Evolutionary conservation across 2,888 invertebrate species (phyloP).

Genomic region (Helleia helle): DNA sequence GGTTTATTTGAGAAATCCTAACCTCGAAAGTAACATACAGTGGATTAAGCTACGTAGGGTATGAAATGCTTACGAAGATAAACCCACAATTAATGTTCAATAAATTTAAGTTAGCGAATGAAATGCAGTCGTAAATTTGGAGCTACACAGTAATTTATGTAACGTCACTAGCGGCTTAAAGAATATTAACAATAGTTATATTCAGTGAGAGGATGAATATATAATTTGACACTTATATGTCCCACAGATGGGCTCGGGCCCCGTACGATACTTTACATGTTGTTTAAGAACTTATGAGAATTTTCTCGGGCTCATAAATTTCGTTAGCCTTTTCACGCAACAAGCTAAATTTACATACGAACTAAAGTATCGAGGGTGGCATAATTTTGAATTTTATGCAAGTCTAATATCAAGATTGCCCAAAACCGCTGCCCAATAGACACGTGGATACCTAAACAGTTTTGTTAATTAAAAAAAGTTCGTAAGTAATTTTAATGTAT

Average conservation of each 20-base stretch:
- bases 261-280: neutral
- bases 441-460: no score
- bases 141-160: neutral
- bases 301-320: neutral
- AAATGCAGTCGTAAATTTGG: conserved; percentile 1
- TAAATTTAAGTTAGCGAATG: conserved; percentile 3
- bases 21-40: conserved; percentile 4
- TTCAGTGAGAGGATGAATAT: no score
- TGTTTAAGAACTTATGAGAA: neutral
- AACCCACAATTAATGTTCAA: conserved; percentile 6
- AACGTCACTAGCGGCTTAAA: neutral
- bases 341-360: neutral
- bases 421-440: no score
- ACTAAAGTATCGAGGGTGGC: no score
- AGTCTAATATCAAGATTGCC: neutral
- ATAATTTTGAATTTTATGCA: neutral
- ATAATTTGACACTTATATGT: neutral
- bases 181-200: neutral
- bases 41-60: conserved; percentile 5
- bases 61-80: conserved; percentile 2
- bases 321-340: neutral
- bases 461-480: no score
- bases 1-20: conserved; percentile 7
- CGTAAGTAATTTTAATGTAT: no score
- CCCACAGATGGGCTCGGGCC: neutral